Evolutionary conservation across 1,140 invertebrate genomes (phyloP), one percentile per base, ranked within the genome.

Genomic region (Hylaeus volcanicus): DNA sequence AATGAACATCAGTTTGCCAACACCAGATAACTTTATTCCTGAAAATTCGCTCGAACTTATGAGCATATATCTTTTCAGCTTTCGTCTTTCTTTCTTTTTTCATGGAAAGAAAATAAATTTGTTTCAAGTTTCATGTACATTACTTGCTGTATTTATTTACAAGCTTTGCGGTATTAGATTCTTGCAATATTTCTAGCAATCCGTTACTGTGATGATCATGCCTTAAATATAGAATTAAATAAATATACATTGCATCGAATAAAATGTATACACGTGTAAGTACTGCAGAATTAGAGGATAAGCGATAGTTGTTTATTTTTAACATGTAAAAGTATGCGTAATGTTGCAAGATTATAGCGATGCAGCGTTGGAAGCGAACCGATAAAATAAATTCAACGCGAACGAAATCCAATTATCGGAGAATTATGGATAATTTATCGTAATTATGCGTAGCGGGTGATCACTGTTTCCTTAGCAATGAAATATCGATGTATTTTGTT

Each of bases 191-290:
- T 37, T 53, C 37, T 43, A 55, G 15, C 8, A 60, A 12, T 76
- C 37, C 65, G 70, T 12, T 53, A 61, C 45, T 3, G 8, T 56
- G 56, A 14, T 43, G 56, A 79, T 64, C 55, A 53, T 48, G 43
- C 39, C 11, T 56, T 81, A 26, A 55, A 75, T 56, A 69, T 72
- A 61, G 26, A 26, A 65, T 41, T 71, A 66, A 15, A n/a, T 39
- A 63, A 45, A 15, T 56, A 64, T 55, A 15, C 1, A 39, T 63
- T 51, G 12, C 6, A 1, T 12, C n/a, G 15, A 53, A 15, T 53
- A 14, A 39, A 11, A 53, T 76, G 8, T 55, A 51, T 4, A 61
- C 69, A 12, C 26, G 26, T 26, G 26, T 26, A 56, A 70, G 11
- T 41, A 11, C 26, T 11, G 5, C 8, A 26, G 14, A 14, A 3